Conservation (phyloP, 2,797 vertebrate species). For the Coracias cyanogaster region DNA sequence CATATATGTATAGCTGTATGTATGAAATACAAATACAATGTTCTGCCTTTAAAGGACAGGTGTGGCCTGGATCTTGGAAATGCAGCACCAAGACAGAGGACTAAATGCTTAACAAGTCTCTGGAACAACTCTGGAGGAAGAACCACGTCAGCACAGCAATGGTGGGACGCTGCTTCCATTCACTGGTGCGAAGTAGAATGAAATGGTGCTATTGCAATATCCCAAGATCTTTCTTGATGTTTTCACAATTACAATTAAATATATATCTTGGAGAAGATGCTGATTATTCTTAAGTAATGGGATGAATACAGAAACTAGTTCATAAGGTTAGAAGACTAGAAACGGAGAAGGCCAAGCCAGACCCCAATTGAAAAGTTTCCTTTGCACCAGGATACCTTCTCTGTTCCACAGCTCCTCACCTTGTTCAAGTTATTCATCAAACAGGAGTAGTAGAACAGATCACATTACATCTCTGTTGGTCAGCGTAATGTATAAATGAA, state of each 20-base stretch:
- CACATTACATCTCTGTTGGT: background rate
- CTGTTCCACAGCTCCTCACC: background rate
- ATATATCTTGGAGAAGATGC: background rate
- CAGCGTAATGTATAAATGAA: background rate
- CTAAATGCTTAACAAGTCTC: fast-evolving
- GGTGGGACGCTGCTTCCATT: background rate
- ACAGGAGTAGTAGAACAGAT: background rate
- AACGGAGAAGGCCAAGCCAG: background rate
- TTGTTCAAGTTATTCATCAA: background rate
- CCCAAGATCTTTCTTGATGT: background rate
- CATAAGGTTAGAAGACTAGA: background rate
- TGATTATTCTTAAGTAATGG: background rate
- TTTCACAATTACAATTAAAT: background rate
- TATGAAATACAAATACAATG: background rate
- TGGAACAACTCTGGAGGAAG: background rate
- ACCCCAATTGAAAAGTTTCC: background rate
- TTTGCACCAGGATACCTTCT: background rate
- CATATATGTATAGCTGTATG: background rate
- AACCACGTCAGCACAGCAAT: background rate
- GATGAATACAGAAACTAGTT: background rate
- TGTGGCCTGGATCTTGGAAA: background rate
- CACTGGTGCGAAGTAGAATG: background rate
- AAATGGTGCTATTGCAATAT: background rate
- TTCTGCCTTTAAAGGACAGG: background rate
- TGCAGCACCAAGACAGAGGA: background rate